Evolutionary conservation across 1,140 invertebrate genomes (phyloP).

Genomic region (Holotrichia oblita): DNA sequence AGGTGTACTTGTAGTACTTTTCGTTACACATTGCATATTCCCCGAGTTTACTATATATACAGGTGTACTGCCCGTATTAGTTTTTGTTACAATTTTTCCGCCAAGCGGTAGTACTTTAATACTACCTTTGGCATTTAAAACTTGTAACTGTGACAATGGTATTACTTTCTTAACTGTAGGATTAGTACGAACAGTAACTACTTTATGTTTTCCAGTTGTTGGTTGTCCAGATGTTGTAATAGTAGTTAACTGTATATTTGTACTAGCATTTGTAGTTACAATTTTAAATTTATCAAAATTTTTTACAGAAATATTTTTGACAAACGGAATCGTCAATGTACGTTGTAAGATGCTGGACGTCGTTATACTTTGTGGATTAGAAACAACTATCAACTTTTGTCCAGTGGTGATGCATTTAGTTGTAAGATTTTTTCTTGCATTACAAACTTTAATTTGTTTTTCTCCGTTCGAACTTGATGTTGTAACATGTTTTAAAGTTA

Average conservation of each 20-base stretch:
- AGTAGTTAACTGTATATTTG: conserved; percentile 47
- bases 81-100: conserved; percentile 55
- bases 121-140: conserved; percentile 56
- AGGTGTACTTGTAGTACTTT: conserved; percentile 35
- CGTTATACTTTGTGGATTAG: conserved; percentile 54
- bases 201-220: conserved; percentile 53
- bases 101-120: conserved; percentile 56
- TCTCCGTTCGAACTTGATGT: conserved; percentile 38
- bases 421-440: conserved; percentile 45
- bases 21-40: conserved; percentile 40
- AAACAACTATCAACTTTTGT: conserved; percentile 59
- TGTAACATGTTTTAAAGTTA: conserved; percentile 41
- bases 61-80: conserved; percentile 40
- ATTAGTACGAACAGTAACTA: conserved; percentile 56
- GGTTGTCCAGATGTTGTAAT: conserved; percentile 44
- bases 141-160: conserved; percentile 55
- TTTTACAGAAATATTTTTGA: conserved; percentile 58
- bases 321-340: conserved; percentile 57
- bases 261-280: conserved; percentile 50
- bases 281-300: conserved; percentile 60
- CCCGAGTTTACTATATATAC: conserved; percentile 46
- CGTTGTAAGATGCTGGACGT: conserved; percentile 57
- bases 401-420: conserved; percentile 50
- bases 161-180: conserved; percentile 55
- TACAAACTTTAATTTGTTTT: conserved; percentile 45